Evolutionary conservation across 2,797 vertebrate genomes (phyloP).

Genomic region (Taeniopygia guttata): DNA sequence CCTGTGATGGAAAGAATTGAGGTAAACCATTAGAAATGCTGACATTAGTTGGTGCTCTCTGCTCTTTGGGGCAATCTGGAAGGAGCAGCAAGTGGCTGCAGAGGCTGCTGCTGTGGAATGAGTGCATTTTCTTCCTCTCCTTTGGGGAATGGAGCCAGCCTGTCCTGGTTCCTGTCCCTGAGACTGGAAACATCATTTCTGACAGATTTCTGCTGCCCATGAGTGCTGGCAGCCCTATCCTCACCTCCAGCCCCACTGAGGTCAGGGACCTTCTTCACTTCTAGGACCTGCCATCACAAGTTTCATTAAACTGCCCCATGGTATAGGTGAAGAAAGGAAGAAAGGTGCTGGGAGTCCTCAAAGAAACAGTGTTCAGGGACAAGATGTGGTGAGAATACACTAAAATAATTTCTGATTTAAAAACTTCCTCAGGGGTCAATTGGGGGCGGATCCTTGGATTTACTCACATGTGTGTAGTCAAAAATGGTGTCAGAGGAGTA

Average conservation of each 20-base stretch:
- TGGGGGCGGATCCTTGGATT: neutral
- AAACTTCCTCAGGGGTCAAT: neutral
- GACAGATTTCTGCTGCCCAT: neutral
- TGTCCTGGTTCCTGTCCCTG: neutral
- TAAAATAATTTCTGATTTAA: neutral
- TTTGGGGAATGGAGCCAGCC: neutral
- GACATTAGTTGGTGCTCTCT: neutral
- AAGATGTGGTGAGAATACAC: neutral
- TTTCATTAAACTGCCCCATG: neutral
- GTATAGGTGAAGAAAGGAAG: neutral
- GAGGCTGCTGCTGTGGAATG: neutral
- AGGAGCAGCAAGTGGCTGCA: neutral
- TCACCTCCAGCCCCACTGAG: neutral
- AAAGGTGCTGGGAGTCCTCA: neutral
- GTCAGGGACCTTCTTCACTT: neutral
- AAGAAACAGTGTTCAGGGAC: neutral
- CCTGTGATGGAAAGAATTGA: neutral
- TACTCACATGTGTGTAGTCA: slow-evolving; percentile 73
- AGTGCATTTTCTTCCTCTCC: neutral
- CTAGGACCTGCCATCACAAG: neutral
- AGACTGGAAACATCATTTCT: neutral
- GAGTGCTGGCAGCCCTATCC: neutral
- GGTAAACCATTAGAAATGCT: neutral
- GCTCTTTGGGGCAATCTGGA: neutral
- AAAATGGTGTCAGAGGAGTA: slow-evolving; percentile 76